Evolutionary conservation across 35 echinoderm and acorn worm species (phyloP), one percentile per base, ranked within the genome.

Genomic region (Heliocidaris tuberculata): DNA sequence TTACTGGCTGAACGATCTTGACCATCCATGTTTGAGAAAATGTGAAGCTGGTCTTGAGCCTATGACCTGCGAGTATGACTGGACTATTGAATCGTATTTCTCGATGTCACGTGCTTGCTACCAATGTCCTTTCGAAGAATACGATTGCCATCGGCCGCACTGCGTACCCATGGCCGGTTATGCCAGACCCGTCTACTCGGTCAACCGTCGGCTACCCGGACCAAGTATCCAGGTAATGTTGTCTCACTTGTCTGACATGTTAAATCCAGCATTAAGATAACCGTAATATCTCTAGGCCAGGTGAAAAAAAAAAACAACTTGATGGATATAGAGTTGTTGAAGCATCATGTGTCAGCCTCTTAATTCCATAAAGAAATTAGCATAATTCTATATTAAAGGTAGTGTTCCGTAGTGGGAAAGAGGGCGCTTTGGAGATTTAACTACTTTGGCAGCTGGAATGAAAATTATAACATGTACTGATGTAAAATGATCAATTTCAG

Each of bases 51-150:
- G 60, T 15, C 89, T 60, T 13, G 50, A 94, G 60, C 93, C 95
- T n/a, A 94, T 48, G 59, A 93, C 90, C 6, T 97, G 96, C 71
- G 70, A 88, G 7, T 97, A 97, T 59, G 88, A 97, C 13, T 98
- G 97, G 35, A 92, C 56, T 7, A 91, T 97, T 16, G 96, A 98
- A 59, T 97, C 95, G 93, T 98, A 96, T 30, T 96, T 94, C 35
- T 54, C 95, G 52, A 96, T 98, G 97, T 97, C 96, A 0, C 96
- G 93, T 49, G 97, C 97, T 13, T 98, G 97, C 48, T 97, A 94
- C 60, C 88, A 99, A 48, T 98, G 97, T n/a, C 97, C 96, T 2
- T 94, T 60, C 19, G 96, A 94, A 29, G 13, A 88, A 47, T 94
- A 50, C 17, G 97, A 98, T 49, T 98, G 97, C 91, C 52, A 86